Evolutionary conservation across 2,888 invertebrate genomes (phyloP), one percentile per base, ranked within the genome.

Genomic region (Thysanoteuthis rhombus): DNA sequence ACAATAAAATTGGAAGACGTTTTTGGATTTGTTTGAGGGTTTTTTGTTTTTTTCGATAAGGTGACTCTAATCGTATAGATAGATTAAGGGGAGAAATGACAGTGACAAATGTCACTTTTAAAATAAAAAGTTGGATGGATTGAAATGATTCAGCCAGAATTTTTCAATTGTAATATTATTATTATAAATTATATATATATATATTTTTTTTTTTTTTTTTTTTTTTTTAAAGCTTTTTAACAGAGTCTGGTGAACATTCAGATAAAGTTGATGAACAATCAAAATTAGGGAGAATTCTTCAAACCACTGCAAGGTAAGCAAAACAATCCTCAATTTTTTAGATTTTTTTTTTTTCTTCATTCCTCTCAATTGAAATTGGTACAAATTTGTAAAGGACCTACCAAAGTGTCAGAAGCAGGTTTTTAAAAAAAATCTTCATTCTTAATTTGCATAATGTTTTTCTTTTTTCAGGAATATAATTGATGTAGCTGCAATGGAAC

Each of bases 401-500:
- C 16, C 38, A 90, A 32, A 40, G 3, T 0, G 8, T 42, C 90
- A 90, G 40, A 19, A 90, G 25, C 19, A 28, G 5, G 39, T 75
- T n/a, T n/a, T n/a, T n/a, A n/a, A n/a, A n/a, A n/a, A n/a, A n/a
- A n/a, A n/a, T n/a, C n/a, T n/a, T n/a, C n/a, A n/a, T n/a, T n/a
- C n/a, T n/a, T n/a, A n/a, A n/a, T n/a, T n/a, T n/a, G n/a, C n/a
- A n/a, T n/a, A n/a, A n/a, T 92, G 58, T 10, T 93, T 40, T 93
- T 93, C 94, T 93, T 92, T 93, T 97, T 97, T 22, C 97, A 99
- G 99, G 94, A 98, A 99, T 97, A 98, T 99, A 94, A 99, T 99
- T 96, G 99, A 99, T 97, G 99, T 99, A n/a, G 98, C 98, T 93
- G 98, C 99, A 5, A 97, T 99, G 95, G 99, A 99, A 94, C 98